phyloP scores from a whole-genome alignment of 2,797 vertebrate species.

The Cyprinodon diabolis region DNA sequence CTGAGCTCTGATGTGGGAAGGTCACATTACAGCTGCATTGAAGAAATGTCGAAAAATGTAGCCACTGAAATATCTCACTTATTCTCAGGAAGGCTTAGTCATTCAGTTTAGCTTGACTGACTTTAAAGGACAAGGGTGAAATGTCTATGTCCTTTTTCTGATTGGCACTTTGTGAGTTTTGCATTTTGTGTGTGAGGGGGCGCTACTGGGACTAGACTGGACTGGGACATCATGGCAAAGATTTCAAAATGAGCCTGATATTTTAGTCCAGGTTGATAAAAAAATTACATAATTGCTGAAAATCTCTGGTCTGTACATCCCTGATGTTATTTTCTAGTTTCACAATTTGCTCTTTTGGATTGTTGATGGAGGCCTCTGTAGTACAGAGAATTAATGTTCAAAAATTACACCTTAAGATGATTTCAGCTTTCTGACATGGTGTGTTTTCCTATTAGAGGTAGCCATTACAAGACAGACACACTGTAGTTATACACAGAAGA shows the following conservation, averaged over 20 bases:
- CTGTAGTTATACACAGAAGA: too few relatives aligned
- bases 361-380: too few relatives aligned
- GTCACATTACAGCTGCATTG: conserved; percentile 10
- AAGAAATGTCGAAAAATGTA: conserved; percentile 8
- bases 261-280: neutral
- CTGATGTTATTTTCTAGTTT: neutral
- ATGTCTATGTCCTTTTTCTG: neutral
- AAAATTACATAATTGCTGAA: neutral
- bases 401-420: too few relatives aligned
- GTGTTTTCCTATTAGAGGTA: too few relatives aligned
- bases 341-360: neutral
- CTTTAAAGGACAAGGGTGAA: neutral
- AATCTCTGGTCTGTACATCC: neutral
- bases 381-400: too few relatives aligned
- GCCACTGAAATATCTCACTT: neutral
- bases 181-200: neutral
- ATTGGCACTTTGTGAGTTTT: neutral
- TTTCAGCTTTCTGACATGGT: too few relatives aligned
- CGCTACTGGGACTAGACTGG: neutral
- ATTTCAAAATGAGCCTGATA: neutral
- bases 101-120: neutral
- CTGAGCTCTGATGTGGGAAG: conserved; percentile 22
- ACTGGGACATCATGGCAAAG: neutral
- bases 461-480: too few relatives aligned
- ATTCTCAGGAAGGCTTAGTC: neutral